phyloP scores from a whole-genome alignment of 2,888 invertebrate species.

The Cyrtodaria siliqua region DNA sequence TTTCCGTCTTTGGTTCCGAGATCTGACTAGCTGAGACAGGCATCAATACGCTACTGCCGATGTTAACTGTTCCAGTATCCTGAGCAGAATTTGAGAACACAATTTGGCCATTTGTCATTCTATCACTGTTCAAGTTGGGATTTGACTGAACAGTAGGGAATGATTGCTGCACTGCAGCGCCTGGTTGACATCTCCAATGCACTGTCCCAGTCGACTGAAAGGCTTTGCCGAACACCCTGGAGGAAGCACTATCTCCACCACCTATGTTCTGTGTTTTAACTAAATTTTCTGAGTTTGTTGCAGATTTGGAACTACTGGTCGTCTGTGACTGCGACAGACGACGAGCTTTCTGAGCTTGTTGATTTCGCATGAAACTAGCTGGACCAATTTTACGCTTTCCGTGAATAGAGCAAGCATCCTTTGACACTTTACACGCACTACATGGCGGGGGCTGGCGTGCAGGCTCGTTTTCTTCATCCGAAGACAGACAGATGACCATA shows the following conservation, averaged over 20 bases:
- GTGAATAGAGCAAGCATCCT: constrained; percentile 25
- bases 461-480: constrained; percentile 56
- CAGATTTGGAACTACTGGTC: not conserved
- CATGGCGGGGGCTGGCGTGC: constrained; percentile 1
- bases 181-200: no score
- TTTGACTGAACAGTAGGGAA: not conserved
- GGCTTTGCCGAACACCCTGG: constrained; percentile 22
- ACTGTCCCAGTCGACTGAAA: not conserved
- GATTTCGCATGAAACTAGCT: not conserved
- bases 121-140: not conserved
- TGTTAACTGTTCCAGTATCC: no score
- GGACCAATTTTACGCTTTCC: constrained; percentile 12
- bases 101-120: not conserved
- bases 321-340: not conserved
- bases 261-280: not conserved
- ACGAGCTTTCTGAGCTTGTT: not conserved
- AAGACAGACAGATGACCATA: constrained; percentile 58
- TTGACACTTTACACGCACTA: constrained; percentile 11
- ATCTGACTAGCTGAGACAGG: not conserved
- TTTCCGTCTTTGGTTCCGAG: no score
- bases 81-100: not conserved
- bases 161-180: not conserved
- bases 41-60: not conserved
- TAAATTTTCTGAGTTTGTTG: no score
- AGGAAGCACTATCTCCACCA: constrained; percentile 17